phyloP scores from a whole-genome alignment of 2,888 invertebrate species.

The Hydropsyche betteni region DNA sequence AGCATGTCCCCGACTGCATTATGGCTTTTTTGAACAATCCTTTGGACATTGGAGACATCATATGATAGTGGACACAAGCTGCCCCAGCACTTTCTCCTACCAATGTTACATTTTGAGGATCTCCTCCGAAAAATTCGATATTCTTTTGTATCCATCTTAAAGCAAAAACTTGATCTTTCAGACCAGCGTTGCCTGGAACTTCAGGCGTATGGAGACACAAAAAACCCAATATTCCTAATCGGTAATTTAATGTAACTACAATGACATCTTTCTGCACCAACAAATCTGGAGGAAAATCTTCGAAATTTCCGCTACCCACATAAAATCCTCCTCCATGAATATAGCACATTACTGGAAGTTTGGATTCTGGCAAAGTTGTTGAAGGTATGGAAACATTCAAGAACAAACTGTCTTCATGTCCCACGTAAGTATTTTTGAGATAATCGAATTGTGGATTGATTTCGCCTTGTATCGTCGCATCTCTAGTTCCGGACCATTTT shows the following conservation, averaged over 20 bases:
- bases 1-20: constrained; percentile 44
- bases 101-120: constrained; percentile 40
- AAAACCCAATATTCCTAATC: constrained; percentile 52
- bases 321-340: constrained; percentile 54
- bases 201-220: constrained; percentile 39
- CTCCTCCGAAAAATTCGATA: constrained; percentile 36
- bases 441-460: constrained; percentile 31
- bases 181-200: constrained; percentile 44
- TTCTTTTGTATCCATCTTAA: constrained; percentile 37
- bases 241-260: constrained; percentile 54
- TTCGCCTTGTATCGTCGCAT: constrained; percentile 34
- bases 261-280: constrained; percentile 54
- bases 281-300: constrained; percentile 52
- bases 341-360: constrained; percentile 54
- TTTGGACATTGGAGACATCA: constrained; percentile 30
- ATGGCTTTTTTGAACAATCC: constrained; percentile 45
- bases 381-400: constrained; percentile 39
- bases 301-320: constrained; percentile 51
- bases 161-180: constrained; percentile 41
- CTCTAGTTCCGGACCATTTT: constrained; percentile 34
- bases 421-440: neutral
- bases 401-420: constrained; percentile 41
- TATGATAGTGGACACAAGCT: constrained; percentile 23
- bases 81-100: constrained; percentile 40
- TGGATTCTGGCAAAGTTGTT: neutral